These are phyloP conservation scores for Pycnomerus fuliginosus DNA, from an alignment of 2,888 invertebrate species.

Conservation along the genomic window DNA sequence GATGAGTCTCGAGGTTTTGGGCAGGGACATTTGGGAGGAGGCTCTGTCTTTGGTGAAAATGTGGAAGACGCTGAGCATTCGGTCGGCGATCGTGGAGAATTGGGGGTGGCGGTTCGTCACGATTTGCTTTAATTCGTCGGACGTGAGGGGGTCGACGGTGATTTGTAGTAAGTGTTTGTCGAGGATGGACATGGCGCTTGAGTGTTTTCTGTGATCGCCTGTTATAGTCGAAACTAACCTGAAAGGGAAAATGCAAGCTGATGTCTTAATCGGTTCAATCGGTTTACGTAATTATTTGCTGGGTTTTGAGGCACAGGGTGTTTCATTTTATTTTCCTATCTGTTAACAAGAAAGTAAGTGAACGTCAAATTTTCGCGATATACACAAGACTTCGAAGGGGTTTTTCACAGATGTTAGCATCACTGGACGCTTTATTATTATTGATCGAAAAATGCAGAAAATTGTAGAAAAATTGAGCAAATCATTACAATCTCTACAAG, in stretches of 20 bases:
- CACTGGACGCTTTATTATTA: too few species aligned
- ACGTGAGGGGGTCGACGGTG: constrained; percentile 75
- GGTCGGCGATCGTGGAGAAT: constrained; percentile 69
- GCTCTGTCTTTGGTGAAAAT: constrained; percentile 70
- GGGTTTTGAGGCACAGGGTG: too few species aligned
- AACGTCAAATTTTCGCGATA: too few species aligned
- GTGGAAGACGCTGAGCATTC: constrained; percentile 81
- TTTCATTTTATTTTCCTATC: too few species aligned
- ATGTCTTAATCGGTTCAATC: too few species aligned
- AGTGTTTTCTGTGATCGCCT: constrained; percentile 63
- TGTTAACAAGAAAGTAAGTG: too few species aligned
- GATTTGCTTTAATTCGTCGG: constrained; percentile 72
- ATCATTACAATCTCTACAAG: too few species aligned
- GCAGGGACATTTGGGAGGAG: constrained; percentile 36
- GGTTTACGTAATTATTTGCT: too few species aligned
- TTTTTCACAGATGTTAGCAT: too few species aligned
- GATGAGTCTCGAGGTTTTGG: constrained; percentile 63
- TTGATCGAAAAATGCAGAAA: too few species aligned
- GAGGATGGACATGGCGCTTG: constrained; percentile 66
- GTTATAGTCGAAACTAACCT: constrained; percentile 62
- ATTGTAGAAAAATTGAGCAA: too few species aligned
- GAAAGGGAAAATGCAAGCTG: constrained; percentile 40
- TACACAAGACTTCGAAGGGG: too few species aligned
- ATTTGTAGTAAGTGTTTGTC: constrained; percentile 83
- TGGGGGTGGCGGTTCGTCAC: constrained; percentile 68